phyloP scores from a whole-genome alignment of 1,140 invertebrate genomes.

The Gonatopus flavifemur region DNA sequence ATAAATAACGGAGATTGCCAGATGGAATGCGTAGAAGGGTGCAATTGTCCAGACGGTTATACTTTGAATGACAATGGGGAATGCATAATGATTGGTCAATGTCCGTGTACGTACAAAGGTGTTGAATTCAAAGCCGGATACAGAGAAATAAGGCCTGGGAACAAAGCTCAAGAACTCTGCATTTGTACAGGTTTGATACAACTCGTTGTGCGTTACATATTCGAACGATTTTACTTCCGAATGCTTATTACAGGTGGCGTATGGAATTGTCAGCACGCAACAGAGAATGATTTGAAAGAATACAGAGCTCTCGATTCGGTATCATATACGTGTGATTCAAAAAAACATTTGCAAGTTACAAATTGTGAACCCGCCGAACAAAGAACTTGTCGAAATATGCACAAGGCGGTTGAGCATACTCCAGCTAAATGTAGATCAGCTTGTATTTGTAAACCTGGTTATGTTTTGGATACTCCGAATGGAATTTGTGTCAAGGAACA shows the following conservation, averaged over 20 bases:
- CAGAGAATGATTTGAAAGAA: constrained; percentile 62
- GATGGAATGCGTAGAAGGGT: constrained; percentile 80
- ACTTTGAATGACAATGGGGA: constrained; percentile 70
- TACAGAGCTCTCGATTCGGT: constrained; percentile 65
- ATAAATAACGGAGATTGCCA: constrained; percentile 53
- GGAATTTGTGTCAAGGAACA: constrained; percentile 69
- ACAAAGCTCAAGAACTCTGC: constrained; percentile 69
- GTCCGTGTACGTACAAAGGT: constrained; percentile 74
- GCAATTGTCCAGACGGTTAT: constrained; percentile 79
- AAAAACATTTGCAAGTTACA: constrained; percentile 70
- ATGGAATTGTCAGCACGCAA: constrained; percentile 74
- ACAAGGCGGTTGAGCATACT: constrained; percentile 52
- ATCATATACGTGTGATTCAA: constrained; percentile 63
- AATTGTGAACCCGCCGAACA: constrained; percentile 75
- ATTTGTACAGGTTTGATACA: constrained; percentile 64
- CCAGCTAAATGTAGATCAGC: constrained; percentile 70
- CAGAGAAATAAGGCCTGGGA: constrained; percentile 69
- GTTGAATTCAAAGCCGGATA: constrained; percentile 74
- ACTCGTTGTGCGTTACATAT: background rate
- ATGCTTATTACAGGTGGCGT: constrained; percentile 31
- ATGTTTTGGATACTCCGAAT: constrained; percentile 69
- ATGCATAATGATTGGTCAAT: constrained; percentile 76
- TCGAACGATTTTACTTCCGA: background rate
- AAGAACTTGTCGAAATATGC: constrained; percentile 81
- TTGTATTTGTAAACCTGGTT: constrained; percentile 76